Base-by-base conservation (phyloP, 2,113 vertebrate species). In the Camelus bactrianus region DNA sequence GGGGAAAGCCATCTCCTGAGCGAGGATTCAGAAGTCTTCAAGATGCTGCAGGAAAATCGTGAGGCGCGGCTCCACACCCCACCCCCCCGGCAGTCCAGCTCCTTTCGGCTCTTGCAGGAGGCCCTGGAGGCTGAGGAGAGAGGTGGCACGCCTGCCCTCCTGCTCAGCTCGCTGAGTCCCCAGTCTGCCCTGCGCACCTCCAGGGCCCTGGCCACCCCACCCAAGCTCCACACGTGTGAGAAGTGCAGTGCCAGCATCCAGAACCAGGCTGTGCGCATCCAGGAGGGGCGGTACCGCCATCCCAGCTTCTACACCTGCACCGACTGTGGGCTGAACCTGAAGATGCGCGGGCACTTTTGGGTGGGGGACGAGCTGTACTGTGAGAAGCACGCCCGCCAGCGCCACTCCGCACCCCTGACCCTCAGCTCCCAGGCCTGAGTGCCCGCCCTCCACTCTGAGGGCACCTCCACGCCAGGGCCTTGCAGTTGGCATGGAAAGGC, bases 281-380 rank as follows among this genome's bases (percentile, higher is more conserved):
- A 95, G 30, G 99, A 99, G 5, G 98, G 99, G 1, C 98, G 98
- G 46, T 99, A 98, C 98, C 99, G 99, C n/a, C 99, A 99, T 96
- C 98, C 99, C 0, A 98, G 99, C 96, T 99, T 99, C 98, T 99
- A 99, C 97, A 98, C 98, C 20, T 99, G 99, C 80, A 94, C 99
- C 0, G 99, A 99, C 91, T 99, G 99, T 0, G 99, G 99, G 17
- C 99, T 99, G 92, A 99, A 99, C 98, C 98, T 99, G 64, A 99
- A 98, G 98, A 99, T 99, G 99, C 98, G 99, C 0, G 99, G 99
- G 3, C 99, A 99, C 98, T 99, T 99, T 96, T 99, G 99, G 99
- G 99, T 98, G 56, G 99, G 98, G 0, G 98, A 99, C 0, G 98
- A 99, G 98, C 98, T 99, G 98, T 99, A 99, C 98, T 99, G 99